These are phyloP conservation scores for Temnopleurus reevesii DNA, from an alignment of 53 echinoderm and acorn worm genomes.

Conservation along the genomic window DNA sequence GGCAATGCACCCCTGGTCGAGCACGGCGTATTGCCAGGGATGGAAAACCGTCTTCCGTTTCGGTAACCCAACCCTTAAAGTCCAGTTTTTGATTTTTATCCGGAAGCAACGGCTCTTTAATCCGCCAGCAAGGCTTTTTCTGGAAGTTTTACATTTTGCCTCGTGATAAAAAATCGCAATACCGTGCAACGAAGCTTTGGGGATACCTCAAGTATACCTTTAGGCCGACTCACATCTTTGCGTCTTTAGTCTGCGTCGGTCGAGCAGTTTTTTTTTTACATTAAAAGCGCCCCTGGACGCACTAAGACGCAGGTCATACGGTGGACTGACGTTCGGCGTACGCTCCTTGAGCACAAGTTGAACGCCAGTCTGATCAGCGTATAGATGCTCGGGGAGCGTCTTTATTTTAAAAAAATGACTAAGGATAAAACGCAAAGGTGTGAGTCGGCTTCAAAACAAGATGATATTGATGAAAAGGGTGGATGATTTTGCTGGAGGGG, in stretches of 20 bases:
- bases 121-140: background rate
- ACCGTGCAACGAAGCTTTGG: background rate
- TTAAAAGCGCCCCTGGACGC: too few species aligned
- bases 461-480: background rate
- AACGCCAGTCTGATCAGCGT: too few species aligned
- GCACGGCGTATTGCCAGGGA: background rate
- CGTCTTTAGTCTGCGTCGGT: too few species aligned
- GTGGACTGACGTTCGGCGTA: too few species aligned
- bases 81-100: background rate
- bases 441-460: background rate
- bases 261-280: too few species aligned
- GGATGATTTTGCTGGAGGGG: background rate
- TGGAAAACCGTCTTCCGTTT: background rate
- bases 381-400: too few species aligned
- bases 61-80: background rate
- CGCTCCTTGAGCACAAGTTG: too few species aligned
- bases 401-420: too few species aligned
- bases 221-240: too few species aligned
- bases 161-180: background rate
- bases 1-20: slow-evolving; percentile 10
- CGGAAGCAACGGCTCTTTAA: background rate
- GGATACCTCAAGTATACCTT: too few species aligned
- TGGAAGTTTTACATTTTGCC: background rate
- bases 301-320: too few species aligned
- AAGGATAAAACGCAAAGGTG: too few species aligned